Conservation (phyloP, 2,797 vertebrate species). For the Gambusia yucatana region DNA sequence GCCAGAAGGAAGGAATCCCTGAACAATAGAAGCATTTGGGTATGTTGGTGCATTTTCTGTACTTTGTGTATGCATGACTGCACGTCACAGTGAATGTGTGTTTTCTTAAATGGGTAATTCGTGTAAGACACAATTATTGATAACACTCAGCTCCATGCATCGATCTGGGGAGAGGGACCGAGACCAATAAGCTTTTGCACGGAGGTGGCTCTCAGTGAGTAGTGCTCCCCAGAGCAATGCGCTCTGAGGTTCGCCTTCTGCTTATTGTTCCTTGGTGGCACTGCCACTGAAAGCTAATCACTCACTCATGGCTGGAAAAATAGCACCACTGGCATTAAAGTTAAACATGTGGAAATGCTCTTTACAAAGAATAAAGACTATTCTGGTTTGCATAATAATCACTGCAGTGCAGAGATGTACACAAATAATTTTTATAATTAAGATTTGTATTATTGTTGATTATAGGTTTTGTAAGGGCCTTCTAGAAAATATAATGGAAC, state of each 20-base stretch:
- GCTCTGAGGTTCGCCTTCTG: conserved; percentile 60
- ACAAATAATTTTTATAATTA: neutral
- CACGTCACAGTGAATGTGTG: conserved; percentile 48
- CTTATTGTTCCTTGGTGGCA: conserved; percentile 66
- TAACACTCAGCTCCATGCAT: conserved; percentile 67
- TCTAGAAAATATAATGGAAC: too few species aligned
- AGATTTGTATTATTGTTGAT: too few species aligned
- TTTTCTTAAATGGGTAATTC: conserved; percentile 66
- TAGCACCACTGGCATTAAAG: conserved; percentile 71
- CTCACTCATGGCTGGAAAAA: conserved; percentile 65
- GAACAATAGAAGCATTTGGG: conserved; percentile 55
- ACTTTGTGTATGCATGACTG: conserved; percentile 58
- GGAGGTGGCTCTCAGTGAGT: conserved; percentile 58
- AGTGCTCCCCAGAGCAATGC: conserved; percentile 60
- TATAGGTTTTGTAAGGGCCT: too few species aligned
- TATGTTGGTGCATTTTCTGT: conserved; percentile 29
- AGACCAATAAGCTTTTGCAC: conserved; percentile 41
- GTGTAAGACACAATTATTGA: conserved; percentile 77
- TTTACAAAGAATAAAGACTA: conserved; percentile 62
- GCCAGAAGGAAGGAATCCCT: conserved; percentile 70
- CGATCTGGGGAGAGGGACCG: conserved; percentile 52
- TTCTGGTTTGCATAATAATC: conserved; percentile 69
- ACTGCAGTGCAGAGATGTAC: neutral
- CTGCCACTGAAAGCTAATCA: conserved; percentile 65
- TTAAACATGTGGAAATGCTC: conserved; percentile 72